phyloP scores from a whole-genome alignment of 2,797 vertebrate genomes.

The Microcaecilia unicolor region DNA sequence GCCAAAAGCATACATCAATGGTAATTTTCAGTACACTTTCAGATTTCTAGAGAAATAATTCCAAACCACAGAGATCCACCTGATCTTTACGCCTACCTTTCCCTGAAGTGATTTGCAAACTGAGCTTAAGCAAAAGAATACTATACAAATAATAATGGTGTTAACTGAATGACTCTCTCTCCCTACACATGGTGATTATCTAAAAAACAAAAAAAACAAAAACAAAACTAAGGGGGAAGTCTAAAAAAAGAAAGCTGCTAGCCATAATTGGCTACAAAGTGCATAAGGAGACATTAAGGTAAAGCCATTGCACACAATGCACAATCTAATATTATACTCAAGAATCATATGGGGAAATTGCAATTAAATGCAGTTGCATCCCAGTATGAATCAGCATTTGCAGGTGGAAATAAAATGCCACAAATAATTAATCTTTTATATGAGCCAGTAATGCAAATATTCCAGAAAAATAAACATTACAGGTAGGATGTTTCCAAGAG shows the following conservation, averaged over 20 bases:
- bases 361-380: constrained; percentile 8
- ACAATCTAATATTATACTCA: constrained; percentile 19
- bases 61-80: constrained; percentile 5
- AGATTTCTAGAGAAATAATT: not conserved
- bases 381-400: constrained; percentile 24
- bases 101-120: no score
- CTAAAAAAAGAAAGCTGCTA: constrained; percentile 45
- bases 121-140: no score
- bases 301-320: constrained; percentile 57
- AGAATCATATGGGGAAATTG: constrained; percentile 23
- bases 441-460: not conserved
- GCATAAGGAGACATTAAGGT: constrained; percentile 57
- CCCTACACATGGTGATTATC: constrained; percentile 24
- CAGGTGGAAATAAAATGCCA: constrained; percentile 19
- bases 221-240: constrained; percentile 46
- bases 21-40: not conserved
- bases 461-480: no score
- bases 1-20: not conserved
- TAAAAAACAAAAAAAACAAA: no score
- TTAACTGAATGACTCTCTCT: constrained; percentile 39
- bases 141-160: no score
- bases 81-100: no score
- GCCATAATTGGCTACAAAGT: constrained; percentile 74
- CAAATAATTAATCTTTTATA: constrained; percentile 5
- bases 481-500: no score